A percentile compares a stretch with the other conserved stretches of the same genome.
Evolutionary conservation across 2,113 vertebrate species (phyloP).

Genomic region (Antechinus flavipes): DNA sequence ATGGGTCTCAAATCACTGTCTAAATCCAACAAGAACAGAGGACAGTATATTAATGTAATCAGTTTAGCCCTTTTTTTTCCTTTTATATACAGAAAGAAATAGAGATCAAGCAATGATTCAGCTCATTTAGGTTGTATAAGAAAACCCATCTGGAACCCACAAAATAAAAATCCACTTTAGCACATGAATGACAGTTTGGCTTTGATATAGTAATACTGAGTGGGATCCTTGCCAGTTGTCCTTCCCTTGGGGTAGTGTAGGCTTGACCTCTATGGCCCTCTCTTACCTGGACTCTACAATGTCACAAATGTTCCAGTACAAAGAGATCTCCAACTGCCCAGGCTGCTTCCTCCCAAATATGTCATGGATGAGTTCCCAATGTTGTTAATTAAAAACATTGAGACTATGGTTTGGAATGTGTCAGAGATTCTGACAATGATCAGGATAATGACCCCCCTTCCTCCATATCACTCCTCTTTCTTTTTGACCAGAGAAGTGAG

Average conservation of each 20-base stretch:
- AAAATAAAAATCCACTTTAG: background rate
- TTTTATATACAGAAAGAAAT: background rate
- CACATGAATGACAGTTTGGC: background rate
- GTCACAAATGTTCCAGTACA: background rate
- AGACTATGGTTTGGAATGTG: background rate
- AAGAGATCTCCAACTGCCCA: too few species aligned
- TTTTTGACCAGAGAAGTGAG: background rate
- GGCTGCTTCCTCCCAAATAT: background rate
- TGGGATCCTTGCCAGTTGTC: background rate
- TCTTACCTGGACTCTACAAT: background rate
- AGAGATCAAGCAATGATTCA: background rate
- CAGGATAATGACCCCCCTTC: background rate
- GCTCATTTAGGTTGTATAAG: background rate
- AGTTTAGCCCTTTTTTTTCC: background rate
- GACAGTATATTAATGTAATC: background rate
- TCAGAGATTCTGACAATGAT: background rate
- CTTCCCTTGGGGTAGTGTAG: background rate
- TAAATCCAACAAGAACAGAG: background rate
- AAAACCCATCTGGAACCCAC: background rate
- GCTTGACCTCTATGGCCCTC: background rate
- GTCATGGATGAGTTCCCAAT: background rate
- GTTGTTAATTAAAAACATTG: background rate
- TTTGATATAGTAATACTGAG: background rate
- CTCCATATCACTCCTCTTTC: background rate
- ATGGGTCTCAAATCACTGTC: background rate